Conservation (phyloP, 2,888 invertebrate species). For the Eumacrocentrus americanus region DNA sequence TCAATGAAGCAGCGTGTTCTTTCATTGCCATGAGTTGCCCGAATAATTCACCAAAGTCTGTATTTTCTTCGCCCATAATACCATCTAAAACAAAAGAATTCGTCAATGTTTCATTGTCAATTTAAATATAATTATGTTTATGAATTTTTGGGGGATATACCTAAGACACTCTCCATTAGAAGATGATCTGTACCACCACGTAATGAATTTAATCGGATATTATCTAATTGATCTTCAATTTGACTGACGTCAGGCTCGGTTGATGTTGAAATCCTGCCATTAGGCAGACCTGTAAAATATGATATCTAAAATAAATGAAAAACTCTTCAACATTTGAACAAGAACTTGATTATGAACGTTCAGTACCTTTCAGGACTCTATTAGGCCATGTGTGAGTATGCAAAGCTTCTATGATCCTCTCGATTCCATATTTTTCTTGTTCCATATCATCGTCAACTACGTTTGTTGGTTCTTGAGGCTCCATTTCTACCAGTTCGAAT, state of each 20-base stretch:
- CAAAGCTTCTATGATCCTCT: conserved; percentile 72
- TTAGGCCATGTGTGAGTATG: conserved; percentile 78
- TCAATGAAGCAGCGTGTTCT: conserved; percentile 69
- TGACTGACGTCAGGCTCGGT: conserved; percentile 41
- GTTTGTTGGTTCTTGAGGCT: conserved; percentile 52
- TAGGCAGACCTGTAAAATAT: conserved; percentile 19
- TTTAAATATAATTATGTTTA: conserved; percentile 5
- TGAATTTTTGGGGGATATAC: conserved; percentile 34
- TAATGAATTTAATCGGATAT: conserved; percentile 43
- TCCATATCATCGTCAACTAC: conserved; percentile 61
- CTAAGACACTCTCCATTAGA: conserved; percentile 52
- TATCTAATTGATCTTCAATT: conserved; percentile 52
- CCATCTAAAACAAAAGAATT: conserved; percentile 46
- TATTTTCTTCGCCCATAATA: conserved; percentile 55
- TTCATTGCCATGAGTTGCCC: conserved; percentile 72
- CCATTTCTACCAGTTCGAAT: conserved; percentile 74
- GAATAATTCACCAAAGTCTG: conserved; percentile 71
- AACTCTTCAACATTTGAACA: neutral
- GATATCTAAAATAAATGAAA: neutral
- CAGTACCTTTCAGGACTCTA: conserved; percentile 67
- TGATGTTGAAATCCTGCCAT: conserved; percentile 36
- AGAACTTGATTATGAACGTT: neutral
- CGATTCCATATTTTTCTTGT: conserved; percentile 70
- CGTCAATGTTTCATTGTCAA: neutral
- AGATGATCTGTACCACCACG: conserved; percentile 45